Base-by-base conservation (phyloP, 2,797 vertebrate species). In the Aphelocoma californica region DNA sequence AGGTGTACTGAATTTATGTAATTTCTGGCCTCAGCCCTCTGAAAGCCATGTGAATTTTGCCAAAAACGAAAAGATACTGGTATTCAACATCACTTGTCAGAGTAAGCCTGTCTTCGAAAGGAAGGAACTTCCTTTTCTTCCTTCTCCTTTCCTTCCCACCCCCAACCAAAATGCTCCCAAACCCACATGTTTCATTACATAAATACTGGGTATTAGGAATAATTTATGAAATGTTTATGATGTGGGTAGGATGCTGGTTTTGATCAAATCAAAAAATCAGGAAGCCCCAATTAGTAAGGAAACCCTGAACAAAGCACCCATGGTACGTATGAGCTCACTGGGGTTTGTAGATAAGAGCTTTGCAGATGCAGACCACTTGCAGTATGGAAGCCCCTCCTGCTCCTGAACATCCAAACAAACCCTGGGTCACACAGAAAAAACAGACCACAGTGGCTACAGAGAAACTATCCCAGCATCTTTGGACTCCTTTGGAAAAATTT, bases 171-270 rank as follows among this genome's bases (percentile, higher is more conserved):
- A 77, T 61, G 7, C 10, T 81, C 38, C 19, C 20, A 82, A 73
- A 32, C 10, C 57, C 58, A 40, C 42, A 34, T 26, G 7, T 90
- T 95, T 81, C 54, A 42, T 69, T 80, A 56, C 18, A 53, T 82
- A 81, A 94, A 74, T 38, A 51, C 12, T 32, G 12, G 2, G 14
- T 77, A 75, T 75, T 67, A 79, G 70, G 51, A 86, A 82, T 67
- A 81, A 79, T 79, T 78, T 64, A 83, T 82, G 23, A 93, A 92
- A 83, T 8, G 7, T 57, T 78, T 93, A 67, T 69, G 45, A 36
- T 86, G 67, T 91, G 47, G 56, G 23, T 81, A 92, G 32, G 26
- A 70, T 73, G 67, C 8, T 83, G 72, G 28, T 69, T 95, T 91
- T 74, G 40, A 67, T 84, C 36, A 77, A 93, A 75, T 65, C 15